Percentiles rank a stretch among this genome's conserved stretches.
These are phyloP conservation scores for Platalea minor DNA, from an alignment of 2,797 vertebrate species.

Conservation along the genomic window DNA sequence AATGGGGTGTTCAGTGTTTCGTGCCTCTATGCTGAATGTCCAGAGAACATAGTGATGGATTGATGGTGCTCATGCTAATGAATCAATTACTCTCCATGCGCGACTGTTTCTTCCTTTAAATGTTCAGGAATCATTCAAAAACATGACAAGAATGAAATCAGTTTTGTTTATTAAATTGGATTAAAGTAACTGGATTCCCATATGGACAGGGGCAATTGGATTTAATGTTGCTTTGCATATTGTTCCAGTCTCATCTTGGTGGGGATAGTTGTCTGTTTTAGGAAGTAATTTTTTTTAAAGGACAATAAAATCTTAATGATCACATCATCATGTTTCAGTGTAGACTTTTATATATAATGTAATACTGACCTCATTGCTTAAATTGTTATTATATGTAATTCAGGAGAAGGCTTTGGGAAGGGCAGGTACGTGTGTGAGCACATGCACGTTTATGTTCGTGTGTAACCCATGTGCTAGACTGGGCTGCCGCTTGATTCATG, in stretches of 20 bases:
- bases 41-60: neutral
- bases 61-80: neutral
- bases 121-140: neutral
- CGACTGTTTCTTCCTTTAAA: neutral
- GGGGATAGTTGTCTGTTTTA: neutral
- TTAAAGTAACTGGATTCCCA: slow-evolving; percentile 36
- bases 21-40: rapidly evolving
- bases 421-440: neutral
- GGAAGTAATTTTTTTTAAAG: neutral
- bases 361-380: neutral
- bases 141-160: slow-evolving; percentile 16
- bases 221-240: slow-evolving; percentile 15
- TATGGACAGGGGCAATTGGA: neutral
- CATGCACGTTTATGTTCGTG: rapidly evolving
- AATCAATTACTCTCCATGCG: neutral
- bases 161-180: slow-evolving; percentile 25
- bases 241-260: neutral
- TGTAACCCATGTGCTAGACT: neutral
- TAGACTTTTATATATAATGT: neutral
- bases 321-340: neutral
- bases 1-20: neutral
- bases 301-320: neutral
- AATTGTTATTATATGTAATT: neutral
- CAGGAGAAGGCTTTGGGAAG: neutral
- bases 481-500: neutral